A percentile compares a stretch with the other conserved stretches of the same genome.
These are phyloP conservation scores for Nebria salina DNA, from an alignment of 2,888 invertebrate species.

Conservation along the genomic window DNA sequence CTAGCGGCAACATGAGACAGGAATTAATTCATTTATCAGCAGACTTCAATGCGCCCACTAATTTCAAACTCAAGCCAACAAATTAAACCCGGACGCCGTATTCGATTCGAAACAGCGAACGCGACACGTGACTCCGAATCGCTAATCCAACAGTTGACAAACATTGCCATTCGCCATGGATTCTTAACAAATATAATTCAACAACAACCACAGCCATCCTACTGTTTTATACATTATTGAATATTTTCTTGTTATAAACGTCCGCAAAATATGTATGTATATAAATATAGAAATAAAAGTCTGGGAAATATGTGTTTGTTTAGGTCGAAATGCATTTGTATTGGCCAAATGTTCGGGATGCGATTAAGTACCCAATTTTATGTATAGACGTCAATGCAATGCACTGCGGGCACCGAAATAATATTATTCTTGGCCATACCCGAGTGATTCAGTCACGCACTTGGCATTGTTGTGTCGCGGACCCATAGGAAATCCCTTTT, in stretches of 20 bases:
- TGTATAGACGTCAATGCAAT: constrained; percentile 16
- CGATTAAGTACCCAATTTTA: constrained; percentile 28
- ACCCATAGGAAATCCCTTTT: constrained; percentile 24
- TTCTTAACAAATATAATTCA: background rate
- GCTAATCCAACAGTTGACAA: constrained; percentile 8
- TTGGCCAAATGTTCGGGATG: constrained; percentile 33
- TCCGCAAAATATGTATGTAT: background rate
- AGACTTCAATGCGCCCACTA: constrained; percentile 48
- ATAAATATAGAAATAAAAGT: constrained; percentile 39
- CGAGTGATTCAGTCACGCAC: constrained; percentile 31
- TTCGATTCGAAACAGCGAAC: background rate
- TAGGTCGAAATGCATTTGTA: constrained; percentile 37
- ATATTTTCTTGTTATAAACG: background rate
- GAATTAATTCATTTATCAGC: constrained; percentile 48
- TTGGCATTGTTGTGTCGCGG: constrained; percentile 32
- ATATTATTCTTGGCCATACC: constrained; percentile 38
- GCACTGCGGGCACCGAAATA: constrained; percentile 33
- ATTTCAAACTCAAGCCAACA: constrained; percentile 45
- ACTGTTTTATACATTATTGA: background rate
- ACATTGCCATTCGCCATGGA: background rate
- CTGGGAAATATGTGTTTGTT: constrained; percentile 40
- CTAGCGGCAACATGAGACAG: constrained; percentile 27
- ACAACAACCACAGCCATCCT: background rate
- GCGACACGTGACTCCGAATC: constrained; percentile 22
- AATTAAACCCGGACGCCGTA: constrained; percentile 28